These are phyloP conservation scores for Hermodice carunculata DNA, from an alignment of 2,888 invertebrate genomes.

Conservation along the genomic window DNA sequence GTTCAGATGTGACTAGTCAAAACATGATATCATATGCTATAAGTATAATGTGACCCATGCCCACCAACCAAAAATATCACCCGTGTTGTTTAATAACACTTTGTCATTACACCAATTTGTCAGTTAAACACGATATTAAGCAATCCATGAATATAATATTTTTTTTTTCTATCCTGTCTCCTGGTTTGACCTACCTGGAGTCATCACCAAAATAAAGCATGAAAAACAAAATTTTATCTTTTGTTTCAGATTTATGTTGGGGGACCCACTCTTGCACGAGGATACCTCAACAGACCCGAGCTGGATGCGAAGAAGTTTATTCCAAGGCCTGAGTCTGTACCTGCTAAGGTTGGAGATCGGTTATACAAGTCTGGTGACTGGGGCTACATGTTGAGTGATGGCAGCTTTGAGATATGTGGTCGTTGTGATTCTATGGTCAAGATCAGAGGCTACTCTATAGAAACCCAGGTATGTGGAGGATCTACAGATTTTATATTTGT, in stretches of 20 bases:
- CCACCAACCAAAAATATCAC: no score
- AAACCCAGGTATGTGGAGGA: conserved; percentile 59
- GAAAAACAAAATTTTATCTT: neutral
- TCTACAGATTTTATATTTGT: neutral
- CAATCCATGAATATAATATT: no score
- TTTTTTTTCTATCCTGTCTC: no score
- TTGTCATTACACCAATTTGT: no score
- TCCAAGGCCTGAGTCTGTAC: conserved; percentile 46
- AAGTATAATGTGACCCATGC: no score
- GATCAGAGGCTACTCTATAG: conserved; percentile 70
- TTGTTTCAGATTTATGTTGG: conserved; percentile 60
- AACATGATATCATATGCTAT: no score
- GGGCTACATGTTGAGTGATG: conserved; percentile 69
- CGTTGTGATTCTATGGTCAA: conserved; percentile 71
- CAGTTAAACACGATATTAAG: no score
- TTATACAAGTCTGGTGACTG: conserved; percentile 70
- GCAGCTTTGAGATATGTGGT: conserved; percentile 70
- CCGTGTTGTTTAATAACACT: no score
- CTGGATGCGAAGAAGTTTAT: conserved; percentile 62
- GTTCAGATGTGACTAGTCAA: no score
- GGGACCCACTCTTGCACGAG: conserved; percentile 68
- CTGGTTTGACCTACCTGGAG: no score
- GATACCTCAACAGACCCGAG: conserved; percentile 69
- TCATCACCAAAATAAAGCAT: no score
- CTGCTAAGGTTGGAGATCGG: conserved; percentile 43